phyloP scores from a whole-genome alignment of 1,140 invertebrate species.

The Anastatus disparis region DNA sequence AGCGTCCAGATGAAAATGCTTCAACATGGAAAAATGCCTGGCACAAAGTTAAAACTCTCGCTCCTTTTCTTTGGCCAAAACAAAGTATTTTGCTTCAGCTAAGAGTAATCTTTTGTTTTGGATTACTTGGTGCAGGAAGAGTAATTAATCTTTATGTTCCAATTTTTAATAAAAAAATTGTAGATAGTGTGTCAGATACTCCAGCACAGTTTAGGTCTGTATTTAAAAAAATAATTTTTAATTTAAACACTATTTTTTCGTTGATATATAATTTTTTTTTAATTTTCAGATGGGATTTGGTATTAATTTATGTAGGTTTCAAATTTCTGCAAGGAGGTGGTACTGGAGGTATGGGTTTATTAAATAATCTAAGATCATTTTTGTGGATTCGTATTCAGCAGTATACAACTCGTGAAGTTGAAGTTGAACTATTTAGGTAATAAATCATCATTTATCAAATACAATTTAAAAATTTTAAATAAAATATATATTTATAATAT shows the following conservation, averaged over 20 bases:
- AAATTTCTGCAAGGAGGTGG: slow-evolving; percentile 95
- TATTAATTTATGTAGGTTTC: slow-evolving; percentile 86
- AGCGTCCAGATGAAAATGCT: slow-evolving; percentile 68
- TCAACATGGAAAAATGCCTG: slow-evolving; percentile 85
- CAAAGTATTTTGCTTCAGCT: slow-evolving; percentile 82
- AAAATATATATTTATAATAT: slow-evolving; percentile 33
- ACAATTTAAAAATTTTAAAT: slow-evolving; percentile 16
- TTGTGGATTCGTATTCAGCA: slow-evolving; percentile 96
- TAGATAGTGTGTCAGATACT: slow-evolving; percentile 63
- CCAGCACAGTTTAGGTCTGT: slow-evolving; percentile 55
- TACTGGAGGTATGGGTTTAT: slow-evolving; percentile 88
- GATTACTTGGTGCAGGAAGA: slow-evolving; percentile 81
- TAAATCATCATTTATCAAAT: slow-evolving; percentile 15
- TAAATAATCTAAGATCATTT: slow-evolving; percentile 91
- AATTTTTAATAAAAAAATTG: slow-evolving; percentile 91
- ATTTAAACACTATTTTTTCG: background rate
- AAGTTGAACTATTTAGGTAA: slow-evolving; percentile 72
- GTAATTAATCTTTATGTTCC: slow-evolving; percentile 94
- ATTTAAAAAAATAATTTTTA: too few species aligned
- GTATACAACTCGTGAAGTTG: slow-evolving; percentile 91
- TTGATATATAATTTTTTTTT: slow-evolving; percentile 19
- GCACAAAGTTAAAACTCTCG: slow-evolving; percentile 81
- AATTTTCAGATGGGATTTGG: slow-evolving; percentile 81
- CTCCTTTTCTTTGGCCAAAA: slow-evolving; percentile 95
- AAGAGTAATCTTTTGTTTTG: slow-evolving; percentile 85